A percentile compares a stretch with the other conserved stretches of the same genome.
Evolutionary conservation across 1,140 invertebrate species (phyloP).

Genomic region (Oncopodura yosiiana): DNA sequence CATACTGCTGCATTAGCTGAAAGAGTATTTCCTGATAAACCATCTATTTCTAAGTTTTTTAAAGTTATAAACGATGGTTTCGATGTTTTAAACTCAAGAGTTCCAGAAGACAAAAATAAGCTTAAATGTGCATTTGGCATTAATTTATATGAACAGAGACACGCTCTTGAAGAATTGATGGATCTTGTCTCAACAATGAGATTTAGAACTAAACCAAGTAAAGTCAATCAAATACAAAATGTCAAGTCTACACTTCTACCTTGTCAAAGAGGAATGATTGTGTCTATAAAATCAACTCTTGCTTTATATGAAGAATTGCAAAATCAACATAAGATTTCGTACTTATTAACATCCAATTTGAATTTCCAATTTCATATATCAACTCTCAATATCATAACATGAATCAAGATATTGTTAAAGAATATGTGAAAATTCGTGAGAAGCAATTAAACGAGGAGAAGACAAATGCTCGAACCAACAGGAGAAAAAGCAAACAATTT

Average conservation of each 20-base stretch:
- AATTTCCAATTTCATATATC: too few relatives aligned
- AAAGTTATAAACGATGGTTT: slow-evolving; percentile 25
- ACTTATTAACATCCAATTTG: slow-evolving; percentile 31
- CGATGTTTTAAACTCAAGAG: slow-evolving; percentile 28
- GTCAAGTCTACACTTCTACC: slow-evolving; percentile 3
- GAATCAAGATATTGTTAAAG: too few relatives aligned
- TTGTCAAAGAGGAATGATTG: slow-evolving; percentile 24
- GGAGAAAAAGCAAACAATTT: too few relatives aligned
- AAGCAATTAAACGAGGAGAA: too few relatives aligned
- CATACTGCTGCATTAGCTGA: slow-evolving; percentile 5
- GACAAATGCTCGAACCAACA: too few relatives aligned
- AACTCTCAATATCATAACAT: too few relatives aligned
- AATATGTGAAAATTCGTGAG: too few relatives aligned
- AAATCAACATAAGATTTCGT: slow-evolving; percentile 11
- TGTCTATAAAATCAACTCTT: slow-evolving; percentile 9
- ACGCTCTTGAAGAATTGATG: slow-evolving; percentile 1
- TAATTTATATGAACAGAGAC: not conserved
- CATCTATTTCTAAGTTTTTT: slow-evolving; percentile 20
- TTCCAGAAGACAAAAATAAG: slow-evolving; percentile 1
- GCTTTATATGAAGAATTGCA: slow-evolving; percentile 29
- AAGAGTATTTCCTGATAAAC: slow-evolving; percentile 3
- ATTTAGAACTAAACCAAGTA: not conserved
- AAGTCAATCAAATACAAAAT: not conserved
- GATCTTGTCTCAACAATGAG: not conserved
- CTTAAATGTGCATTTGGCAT: slow-evolving; percentile 19